These are phyloP conservation scores for Endomychus coccineus DNA, from an alignment of 2,888 invertebrate genomes.

Conservation along the genomic window DNA sequence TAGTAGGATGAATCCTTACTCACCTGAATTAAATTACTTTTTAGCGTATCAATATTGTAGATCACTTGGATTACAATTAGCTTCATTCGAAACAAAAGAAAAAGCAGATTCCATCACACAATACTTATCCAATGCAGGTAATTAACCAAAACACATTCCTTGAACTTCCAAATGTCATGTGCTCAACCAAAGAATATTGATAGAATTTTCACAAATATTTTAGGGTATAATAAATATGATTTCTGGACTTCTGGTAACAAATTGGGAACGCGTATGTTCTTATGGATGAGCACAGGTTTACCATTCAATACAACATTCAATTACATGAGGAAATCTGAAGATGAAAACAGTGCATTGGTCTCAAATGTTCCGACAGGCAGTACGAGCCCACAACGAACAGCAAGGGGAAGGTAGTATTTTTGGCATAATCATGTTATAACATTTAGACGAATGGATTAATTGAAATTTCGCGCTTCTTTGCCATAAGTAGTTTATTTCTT, in stretches of 20 bases:
- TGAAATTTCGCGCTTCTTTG: too few species aligned
- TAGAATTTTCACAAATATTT: too few species aligned
- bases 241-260: constrained; percentile 88
- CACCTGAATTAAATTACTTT: constrained; percentile 79
- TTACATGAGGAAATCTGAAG: constrained; percentile 57
- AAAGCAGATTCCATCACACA: constrained; percentile 79
- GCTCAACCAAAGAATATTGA: too few species aligned
- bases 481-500: too few species aligned
- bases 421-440: too few species aligned
- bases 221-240: constrained; percentile 70
- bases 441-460: too few species aligned
- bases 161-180: too few species aligned
- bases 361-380: constrained; percentile 60
- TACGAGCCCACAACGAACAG: constrained; percentile 71
- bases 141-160: too few species aligned
- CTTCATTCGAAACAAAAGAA: constrained; percentile 79
- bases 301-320: constrained; percentile 86
- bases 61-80: constrained; percentile 74
- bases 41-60: constrained; percentile 83
- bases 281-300: constrained; percentile 85
- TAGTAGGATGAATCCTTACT: constrained; percentile 80
- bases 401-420: constrained; percentile 66
- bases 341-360: constrained; percentile 23
- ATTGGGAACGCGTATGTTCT: constrained; percentile 77
- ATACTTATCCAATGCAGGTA: constrained; percentile 74